Evolutionary conservation across 1,140 invertebrate genomes (phyloP).

Genomic region (Apis florea): DNA sequence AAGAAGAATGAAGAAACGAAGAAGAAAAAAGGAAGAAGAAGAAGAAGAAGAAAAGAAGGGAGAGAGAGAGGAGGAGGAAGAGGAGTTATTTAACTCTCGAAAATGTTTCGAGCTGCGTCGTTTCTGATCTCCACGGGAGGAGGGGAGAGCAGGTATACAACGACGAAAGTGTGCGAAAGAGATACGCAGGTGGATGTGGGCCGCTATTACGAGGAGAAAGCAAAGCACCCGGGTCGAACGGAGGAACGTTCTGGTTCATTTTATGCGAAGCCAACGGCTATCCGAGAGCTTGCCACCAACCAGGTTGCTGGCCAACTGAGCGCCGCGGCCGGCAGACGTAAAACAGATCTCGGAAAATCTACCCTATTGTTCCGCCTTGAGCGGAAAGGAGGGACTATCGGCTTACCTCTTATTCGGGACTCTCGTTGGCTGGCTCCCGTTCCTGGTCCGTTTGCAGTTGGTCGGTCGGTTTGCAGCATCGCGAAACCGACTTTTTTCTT

Average conservation of each 20-base stretch:
- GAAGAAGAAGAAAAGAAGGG: background rate
- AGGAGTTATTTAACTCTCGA: slow-evolving; percentile 54
- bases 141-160: background rate
- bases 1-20: background rate
- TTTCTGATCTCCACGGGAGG: slow-evolving; percentile 28
- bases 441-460: background rate
- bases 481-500: slow-evolving; percentile 51
- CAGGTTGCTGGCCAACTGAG: slow-evolving; percentile 38
- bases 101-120: slow-evolving; percentile 50
- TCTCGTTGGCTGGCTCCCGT: background rate
- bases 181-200: slow-evolving; percentile 45
- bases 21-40: background rate
- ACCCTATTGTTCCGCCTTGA: slow-evolving; percentile 72
- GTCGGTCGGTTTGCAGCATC: background rate
- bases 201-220: slow-evolving; percentile 54
- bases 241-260: slow-evolving; percentile 75
- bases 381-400: slow-evolving; percentile 70
- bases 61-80: background rate
- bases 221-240: slow-evolving; percentile 34
- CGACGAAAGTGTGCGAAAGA: slow-evolving; percentile 27
- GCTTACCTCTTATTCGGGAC: slow-evolving; percentile 53
- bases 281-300: slow-evolving; percentile 48
- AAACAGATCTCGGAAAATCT: slow-evolving; percentile 69
- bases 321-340: slow-evolving; percentile 39
- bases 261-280: slow-evolving; percentile 65